phyloP scores from a whole-genome alignment of 2,888 invertebrate species.

The Coelopa pilipes region DNA sequence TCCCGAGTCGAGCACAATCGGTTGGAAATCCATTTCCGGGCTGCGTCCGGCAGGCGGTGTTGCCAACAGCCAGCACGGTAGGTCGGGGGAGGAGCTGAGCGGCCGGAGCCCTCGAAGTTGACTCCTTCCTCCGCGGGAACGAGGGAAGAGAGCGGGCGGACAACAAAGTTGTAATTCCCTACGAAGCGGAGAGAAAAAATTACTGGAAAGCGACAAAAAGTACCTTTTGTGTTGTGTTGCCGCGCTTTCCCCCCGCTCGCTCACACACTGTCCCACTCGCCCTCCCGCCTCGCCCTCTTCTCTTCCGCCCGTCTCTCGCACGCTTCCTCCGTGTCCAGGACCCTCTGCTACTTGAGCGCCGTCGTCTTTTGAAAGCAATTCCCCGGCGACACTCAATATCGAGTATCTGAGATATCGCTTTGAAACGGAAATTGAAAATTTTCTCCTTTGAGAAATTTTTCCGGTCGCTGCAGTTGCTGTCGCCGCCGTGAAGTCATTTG shows the following conservation, averaged over 20 bases:
- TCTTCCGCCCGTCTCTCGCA: neutral
- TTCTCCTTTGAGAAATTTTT: slow-evolving; percentile 51
- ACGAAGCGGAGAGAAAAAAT: neutral
- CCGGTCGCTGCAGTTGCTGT: slow-evolving; percentile 42
- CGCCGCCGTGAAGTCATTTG: slow-evolving; percentile 26
- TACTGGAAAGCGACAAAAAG: neutral
- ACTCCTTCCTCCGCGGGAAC: too few species aligned
- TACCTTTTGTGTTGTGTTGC: neutral
- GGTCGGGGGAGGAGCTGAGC: too few species aligned
- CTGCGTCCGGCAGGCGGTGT: slow-evolving; percentile 16
- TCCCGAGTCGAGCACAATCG: slow-evolving; percentile 5
- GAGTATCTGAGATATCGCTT: slow-evolving; percentile 47
- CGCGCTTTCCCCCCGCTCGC: neutral
- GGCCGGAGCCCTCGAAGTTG: too few species aligned
- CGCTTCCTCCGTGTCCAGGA: too few species aligned
- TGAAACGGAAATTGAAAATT: slow-evolving; percentile 55
- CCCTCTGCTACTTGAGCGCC: too few species aligned
- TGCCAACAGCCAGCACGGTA: slow-evolving; percentile 5
- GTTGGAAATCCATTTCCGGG: slow-evolving; percentile 34
- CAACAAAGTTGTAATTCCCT: neutral
- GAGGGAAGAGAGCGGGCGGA: neutral
- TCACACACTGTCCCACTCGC: neutral
- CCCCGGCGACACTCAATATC: slow-evolving; percentile 40
- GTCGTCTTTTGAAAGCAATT: slow-evolving; percentile 13
- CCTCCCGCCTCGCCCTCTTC: neutral